Base-by-base conservation (phyloP, 2,797 vertebrate genomes). In the Fringilla coelebs region DNA sequence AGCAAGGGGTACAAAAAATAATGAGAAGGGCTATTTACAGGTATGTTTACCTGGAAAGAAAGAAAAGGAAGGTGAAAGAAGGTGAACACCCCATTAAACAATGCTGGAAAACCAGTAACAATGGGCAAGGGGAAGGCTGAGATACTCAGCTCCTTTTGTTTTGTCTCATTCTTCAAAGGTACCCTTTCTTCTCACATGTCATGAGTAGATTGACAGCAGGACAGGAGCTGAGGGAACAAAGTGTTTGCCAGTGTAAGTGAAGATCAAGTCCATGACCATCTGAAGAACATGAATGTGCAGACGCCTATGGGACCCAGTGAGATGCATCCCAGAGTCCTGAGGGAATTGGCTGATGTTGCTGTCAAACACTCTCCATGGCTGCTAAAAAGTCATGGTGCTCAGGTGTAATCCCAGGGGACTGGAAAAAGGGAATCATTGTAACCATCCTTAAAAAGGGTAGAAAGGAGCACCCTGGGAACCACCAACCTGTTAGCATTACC, bases 81-180 rank as follows among this genome's bases (percentile, higher is more conserved):
- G 9, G 18, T 62, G 40, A 45, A 45, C 7, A 45, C 6, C 7
- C 5, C 40, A 3, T 15, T 22, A 45, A 72, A n/a, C 18, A 6
- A 2, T 22, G 18, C 12, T n/a, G 40, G 17, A 62, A 71, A 52
- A 28, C 9, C 0, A 1, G 11, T 22, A 32, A 28, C 5, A 32
- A 10, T 38, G 40, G 18, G 24, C 48, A 61, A 45, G 24, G n/a
- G 22, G 32, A 71, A 45, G 22, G 15, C 22, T 54, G 28, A 52
- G 5, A 11, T 32, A 21, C 9, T 61, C 38, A 36, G 3, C 28
- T 52, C 17, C 9, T 13, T 57, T 57, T 26, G 22, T 25, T 38
- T 29, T 4, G n/a, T 24, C 40, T 54, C 43, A 49, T 7, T 32
- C 11, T 32, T 52, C 18, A 45, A 28, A 38, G 48, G 1, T 15